A percentile compares a stretch with the other conserved stretches of the same genome.
phyloP scores from a whole-genome alignment of 2,113 vertebrate genomes.

The Gnathonemus echidnorhynchus region DNA sequence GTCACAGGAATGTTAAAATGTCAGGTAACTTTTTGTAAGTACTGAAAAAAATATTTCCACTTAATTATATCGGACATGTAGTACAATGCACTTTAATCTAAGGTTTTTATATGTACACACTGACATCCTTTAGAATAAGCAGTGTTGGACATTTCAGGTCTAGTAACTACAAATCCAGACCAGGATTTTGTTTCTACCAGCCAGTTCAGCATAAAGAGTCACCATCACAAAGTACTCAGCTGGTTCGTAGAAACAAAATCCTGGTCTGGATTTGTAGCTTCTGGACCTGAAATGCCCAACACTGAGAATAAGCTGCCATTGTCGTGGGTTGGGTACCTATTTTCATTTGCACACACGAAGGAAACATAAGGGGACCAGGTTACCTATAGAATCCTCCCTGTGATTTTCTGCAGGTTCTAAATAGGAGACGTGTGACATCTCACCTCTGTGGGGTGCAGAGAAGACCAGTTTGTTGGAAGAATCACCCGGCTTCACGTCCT shows the following conservation, averaged over 20 bases:
- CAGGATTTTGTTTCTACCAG: no score
- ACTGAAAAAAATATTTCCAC: not conserved
- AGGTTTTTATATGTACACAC: not conserved
- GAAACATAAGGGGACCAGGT: not conserved
- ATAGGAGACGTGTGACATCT: constrained; percentile 17
- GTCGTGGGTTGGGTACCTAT: not conserved
- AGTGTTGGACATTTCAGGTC: no score
- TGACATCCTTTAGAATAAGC: not conserved
- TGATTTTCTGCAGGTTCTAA: not conserved
- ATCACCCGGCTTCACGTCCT: constrained; percentile 68
- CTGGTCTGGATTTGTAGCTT: no score
- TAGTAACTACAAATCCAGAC: no score
- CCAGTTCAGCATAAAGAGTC: no score
- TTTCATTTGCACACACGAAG: not conserved
- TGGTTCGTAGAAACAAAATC: no score
- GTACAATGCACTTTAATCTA: not conserved
- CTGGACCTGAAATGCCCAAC: no score
- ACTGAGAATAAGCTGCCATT: not conserved
- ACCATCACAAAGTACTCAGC: no score
- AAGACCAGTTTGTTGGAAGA: constrained; percentile 66
- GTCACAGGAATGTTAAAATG: not conserved
- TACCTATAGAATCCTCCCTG: not conserved
- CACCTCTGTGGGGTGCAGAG: constrained; percentile 72
- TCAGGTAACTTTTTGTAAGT: not conserved
- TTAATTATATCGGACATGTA: not conserved